Percentiles rank a stretch among this genome's conserved stretches.
Conservation (phyloP, 2,888 invertebrate genomes). For the Sceliomorpha sp. region DNA sequence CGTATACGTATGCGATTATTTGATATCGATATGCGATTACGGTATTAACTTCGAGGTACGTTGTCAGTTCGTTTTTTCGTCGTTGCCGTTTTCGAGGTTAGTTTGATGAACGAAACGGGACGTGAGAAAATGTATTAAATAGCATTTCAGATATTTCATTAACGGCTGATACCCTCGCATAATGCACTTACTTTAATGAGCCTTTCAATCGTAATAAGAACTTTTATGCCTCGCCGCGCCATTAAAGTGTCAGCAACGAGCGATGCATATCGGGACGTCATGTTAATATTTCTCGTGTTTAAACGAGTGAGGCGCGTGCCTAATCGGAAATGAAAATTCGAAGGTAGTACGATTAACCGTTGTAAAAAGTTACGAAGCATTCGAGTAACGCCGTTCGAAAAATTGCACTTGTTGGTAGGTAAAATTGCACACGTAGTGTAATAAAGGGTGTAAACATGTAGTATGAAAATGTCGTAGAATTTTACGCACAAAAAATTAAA, state of each 20-base stretch:
- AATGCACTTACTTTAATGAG: slow-evolving; percentile 51
- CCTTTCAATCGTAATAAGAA: slow-evolving; percentile 54
- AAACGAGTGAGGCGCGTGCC: slow-evolving; percentile 55
- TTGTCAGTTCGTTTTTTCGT: no score
- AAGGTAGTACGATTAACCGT: slow-evolving; percentile 29
- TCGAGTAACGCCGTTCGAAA: no score
- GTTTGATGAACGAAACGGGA: no score
- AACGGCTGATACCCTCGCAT: slow-evolving; percentile 10
- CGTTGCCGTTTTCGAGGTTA: no score
- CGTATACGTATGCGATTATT: no score
- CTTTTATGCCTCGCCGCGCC: slow-evolving; percentile 45
- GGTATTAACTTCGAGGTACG: no score
- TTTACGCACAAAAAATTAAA: no score
- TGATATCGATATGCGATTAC: no score
- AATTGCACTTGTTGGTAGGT: no score
- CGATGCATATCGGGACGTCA: slow-evolving; percentile 54
- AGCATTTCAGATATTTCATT: slow-evolving; percentile 9
- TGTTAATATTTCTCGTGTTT: slow-evolving; percentile 51
- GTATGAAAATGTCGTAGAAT: no score
- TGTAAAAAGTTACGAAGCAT: slow-evolving; percentile 14
- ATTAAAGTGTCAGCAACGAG: slow-evolving; percentile 56
- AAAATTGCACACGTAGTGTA: no score
- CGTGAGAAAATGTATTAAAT: background rate
- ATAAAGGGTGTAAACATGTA: no score
- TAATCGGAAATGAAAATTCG: slow-evolving; percentile 25